Evolutionary conservation across 2,888 invertebrate species (phyloP).

Genomic region (Drosophila multiciliata): DNA sequence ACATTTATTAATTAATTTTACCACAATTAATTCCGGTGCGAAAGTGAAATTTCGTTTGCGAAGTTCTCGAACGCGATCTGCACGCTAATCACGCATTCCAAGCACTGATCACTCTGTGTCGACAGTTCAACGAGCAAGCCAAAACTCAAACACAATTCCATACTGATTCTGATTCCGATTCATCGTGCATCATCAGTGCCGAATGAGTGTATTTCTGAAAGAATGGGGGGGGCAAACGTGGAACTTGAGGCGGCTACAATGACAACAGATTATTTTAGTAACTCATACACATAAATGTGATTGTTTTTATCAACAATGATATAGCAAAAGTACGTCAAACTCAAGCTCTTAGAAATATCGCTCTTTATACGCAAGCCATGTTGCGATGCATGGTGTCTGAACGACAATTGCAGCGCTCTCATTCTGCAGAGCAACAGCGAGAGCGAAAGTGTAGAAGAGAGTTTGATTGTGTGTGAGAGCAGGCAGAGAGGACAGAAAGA

Average conservation of each 20-base stretch:
- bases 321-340: constrained; percentile 15
- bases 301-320: constrained; percentile 34
- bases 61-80: constrained; percentile 54
- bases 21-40: constrained; percentile 19
- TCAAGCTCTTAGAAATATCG: constrained; percentile 10
- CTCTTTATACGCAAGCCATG: constrained; percentile 33
- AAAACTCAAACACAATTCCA: constrained; percentile 27
- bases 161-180: constrained; percentile 30
- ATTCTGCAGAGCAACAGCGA: constrained; percentile 6
- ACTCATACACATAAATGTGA: neutral
- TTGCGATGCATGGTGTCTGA: neutral
- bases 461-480: neutral
- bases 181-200: neutral
- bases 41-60: constrained; percentile 10
- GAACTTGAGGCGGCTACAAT: neutral
- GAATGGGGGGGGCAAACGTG: neutral
- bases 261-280: constrained; percentile 26
- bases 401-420: constrained; percentile 6
- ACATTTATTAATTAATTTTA: constrained; percentile 23
- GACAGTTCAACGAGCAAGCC: constrained; percentile 28
- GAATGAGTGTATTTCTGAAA: neutral
- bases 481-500: neutral
- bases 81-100: constrained; percentile 58
- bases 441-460: constrained; percentile 13
- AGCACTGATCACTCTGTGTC: constrained; percentile 58